Conservation (phyloP, 2,888 invertebrate genomes). For the Epiperipatus broadwayi region DNA sequence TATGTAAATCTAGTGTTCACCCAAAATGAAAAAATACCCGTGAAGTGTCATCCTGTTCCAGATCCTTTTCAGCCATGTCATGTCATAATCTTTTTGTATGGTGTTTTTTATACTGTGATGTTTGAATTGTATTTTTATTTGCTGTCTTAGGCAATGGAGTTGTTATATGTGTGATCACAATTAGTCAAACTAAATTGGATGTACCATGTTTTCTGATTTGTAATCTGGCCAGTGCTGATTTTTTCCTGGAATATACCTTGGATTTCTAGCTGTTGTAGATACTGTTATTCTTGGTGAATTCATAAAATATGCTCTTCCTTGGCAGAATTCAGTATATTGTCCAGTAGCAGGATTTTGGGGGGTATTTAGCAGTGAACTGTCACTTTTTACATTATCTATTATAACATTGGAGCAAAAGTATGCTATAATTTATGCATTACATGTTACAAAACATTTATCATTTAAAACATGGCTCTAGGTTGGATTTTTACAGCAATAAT, state of each 20-base stretch:
- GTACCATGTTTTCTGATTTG: constrained; percentile 89
- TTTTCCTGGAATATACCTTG: constrained; percentile 86
- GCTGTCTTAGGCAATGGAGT: constrained; percentile 89
- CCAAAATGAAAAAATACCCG: no score
- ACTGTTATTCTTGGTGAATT: constrained; percentile 88
- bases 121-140: constrained; percentile 88
- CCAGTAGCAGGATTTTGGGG: constrained; percentile 84
- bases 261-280: constrained; percentile 81
- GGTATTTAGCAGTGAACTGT: constrained; percentile 76
- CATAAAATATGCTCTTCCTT: constrained; percentile 82
- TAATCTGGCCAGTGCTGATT: constrained; percentile 87
- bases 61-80: constrained; percentile 87
- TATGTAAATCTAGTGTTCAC: no score
- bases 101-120: constrained; percentile 90
- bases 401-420: constrained; percentile 89
- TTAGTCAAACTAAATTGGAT: constrained; percentile 79
- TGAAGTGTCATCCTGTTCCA: no score
- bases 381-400: constrained; percentile 84
- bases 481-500: constrained; percentile 73
- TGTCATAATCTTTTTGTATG: constrained; percentile 88
- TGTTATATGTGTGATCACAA: constrained; percentile 77
- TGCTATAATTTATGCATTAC: constrained; percentile 94
- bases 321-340: constrained; percentile 89
- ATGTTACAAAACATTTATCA: constrained; percentile 74
- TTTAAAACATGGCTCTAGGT: constrained; percentile 72